Evolutionary conservation across 2,797 vertebrate genomes (phyloP).

Genomic region (Scyliorhinus canicula): DNA sequence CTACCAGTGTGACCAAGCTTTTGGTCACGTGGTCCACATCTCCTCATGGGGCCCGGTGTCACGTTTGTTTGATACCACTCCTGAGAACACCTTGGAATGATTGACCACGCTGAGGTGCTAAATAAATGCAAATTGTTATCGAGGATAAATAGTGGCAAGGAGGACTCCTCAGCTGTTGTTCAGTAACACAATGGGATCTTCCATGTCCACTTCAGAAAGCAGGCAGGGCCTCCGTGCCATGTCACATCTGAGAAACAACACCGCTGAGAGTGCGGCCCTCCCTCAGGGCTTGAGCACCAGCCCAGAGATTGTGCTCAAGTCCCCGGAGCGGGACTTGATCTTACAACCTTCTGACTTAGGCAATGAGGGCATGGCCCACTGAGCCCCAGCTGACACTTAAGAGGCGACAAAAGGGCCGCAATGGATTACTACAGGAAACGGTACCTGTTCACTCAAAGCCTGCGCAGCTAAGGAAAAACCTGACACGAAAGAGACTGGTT

Average conservation of each 20-base stretch:
- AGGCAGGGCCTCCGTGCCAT: too few relatives aligned
- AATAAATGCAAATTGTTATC: neutral
- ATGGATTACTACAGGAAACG: neutral
- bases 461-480: neutral
- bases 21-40: neutral
- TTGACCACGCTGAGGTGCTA: neutral
- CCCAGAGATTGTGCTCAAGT: neutral
- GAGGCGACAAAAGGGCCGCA: too few relatives aligned
- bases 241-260: too few relatives aligned
- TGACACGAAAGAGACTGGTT: neutral
- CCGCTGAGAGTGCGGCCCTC: too few relatives aligned
- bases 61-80: neutral
- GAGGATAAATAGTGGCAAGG: too few relatives aligned
- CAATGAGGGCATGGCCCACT: neutral
- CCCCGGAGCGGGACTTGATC: neutral
- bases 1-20: neutral
- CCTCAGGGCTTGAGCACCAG: too few relatives aligned
- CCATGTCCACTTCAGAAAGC: too few relatives aligned
- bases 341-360: neutral
- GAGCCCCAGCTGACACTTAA: neutral
- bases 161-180: too few relatives aligned
- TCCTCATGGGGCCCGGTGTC: neutral
- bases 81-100: neutral
- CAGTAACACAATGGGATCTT: too few relatives aligned
- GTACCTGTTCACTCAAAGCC: neutral